Evolutionary conservation across 2,797 vertebrate species (phyloP).

Genomic region (Ispidina picta): DNA sequence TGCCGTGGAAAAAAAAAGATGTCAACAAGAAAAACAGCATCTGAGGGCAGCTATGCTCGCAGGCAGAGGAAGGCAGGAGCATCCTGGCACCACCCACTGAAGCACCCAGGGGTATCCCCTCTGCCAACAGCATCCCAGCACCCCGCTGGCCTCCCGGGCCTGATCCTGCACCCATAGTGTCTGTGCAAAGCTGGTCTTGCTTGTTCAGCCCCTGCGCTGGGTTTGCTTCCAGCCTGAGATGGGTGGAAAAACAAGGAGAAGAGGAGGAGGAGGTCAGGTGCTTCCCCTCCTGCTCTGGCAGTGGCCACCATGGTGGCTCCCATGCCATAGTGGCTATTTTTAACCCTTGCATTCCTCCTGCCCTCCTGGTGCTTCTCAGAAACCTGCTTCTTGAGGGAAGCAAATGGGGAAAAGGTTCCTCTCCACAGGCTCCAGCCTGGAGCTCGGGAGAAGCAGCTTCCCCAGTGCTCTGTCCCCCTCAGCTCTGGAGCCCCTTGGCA

Average conservation of each 20-base stretch:
- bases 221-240: accelerated
- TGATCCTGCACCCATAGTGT: not conserved
- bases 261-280: not conserved
- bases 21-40: not conserved
- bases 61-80: not conserved
- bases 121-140: accelerated
- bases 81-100: not conserved
- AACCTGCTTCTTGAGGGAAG: not conserved
- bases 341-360: not conserved
- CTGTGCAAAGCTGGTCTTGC: not conserved
- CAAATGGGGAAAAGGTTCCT: not conserved
- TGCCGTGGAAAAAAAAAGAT: not conserved
- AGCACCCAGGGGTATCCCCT: not conserved
- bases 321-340: not conserved
- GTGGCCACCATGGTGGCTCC: accelerated
- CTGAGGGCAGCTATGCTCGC: not conserved
- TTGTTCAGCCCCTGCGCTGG: not conserved
- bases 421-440: accelerated
- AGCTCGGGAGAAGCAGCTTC: not conserved
- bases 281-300: not conserved
- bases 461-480: not conserved
- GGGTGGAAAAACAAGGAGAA: not conserved
- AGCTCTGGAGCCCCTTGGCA: not conserved
- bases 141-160: accelerated
- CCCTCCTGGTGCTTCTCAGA: not conserved